A percentile compares a stretch with the other conserved stretches of the same genome.
These are phyloP conservation scores for Listrodromus nycthemerus DNA, from an alignment of 2,888 invertebrate genomes.

Conservation along the genomic window DNA sequence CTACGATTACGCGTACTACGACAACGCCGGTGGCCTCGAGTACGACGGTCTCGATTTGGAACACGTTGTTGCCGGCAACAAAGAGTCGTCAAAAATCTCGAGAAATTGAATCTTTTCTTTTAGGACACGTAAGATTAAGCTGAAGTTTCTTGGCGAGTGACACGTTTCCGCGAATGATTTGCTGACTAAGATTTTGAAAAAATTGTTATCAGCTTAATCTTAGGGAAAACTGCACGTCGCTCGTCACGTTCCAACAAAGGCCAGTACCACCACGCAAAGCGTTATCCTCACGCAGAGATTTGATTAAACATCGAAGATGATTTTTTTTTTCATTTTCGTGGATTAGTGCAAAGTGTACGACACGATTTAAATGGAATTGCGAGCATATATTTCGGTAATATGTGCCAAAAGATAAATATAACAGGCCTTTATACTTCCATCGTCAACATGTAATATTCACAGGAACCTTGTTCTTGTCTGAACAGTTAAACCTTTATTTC, in stretches of 20 bases:
- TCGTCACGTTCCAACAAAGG: constrained; percentile 61
- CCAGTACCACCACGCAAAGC: constrained; percentile 72
- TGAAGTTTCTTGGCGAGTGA: constrained; percentile 30
- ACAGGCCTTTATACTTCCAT: constrained; percentile 27
- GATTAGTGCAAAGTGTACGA: constrained; percentile 58
- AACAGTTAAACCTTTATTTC: constrained; percentile 33
- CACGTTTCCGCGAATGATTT: constrained; percentile 14
- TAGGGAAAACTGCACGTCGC: constrained; percentile 30
- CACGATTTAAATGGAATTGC: constrained; percentile 34
- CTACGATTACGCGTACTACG: constrained; percentile 95
- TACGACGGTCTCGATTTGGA: constrained; percentile 85
- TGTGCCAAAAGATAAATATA: background rate
- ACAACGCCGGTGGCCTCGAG: constrained; percentile 86
- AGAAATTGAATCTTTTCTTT: constrained; percentile 65
- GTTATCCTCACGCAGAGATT: constrained; percentile 60
- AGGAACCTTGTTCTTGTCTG: constrained; percentile 17
- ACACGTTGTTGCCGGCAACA: constrained; percentile 80
- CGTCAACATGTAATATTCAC: constrained; percentile 34
- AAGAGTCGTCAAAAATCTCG: constrained; percentile 81
- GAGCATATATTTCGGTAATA: constrained; percentile 19
- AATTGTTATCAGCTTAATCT: constrained; percentile 16
- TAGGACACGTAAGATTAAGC: constrained; percentile 29
- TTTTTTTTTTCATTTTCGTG: constrained; percentile 64
- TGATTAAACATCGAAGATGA: constrained; percentile 64
- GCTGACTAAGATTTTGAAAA: constrained; percentile 6